Evolutionary conservation across 2,888 invertebrate species (phyloP).

Genomic region (Agelastica alni): DNA sequence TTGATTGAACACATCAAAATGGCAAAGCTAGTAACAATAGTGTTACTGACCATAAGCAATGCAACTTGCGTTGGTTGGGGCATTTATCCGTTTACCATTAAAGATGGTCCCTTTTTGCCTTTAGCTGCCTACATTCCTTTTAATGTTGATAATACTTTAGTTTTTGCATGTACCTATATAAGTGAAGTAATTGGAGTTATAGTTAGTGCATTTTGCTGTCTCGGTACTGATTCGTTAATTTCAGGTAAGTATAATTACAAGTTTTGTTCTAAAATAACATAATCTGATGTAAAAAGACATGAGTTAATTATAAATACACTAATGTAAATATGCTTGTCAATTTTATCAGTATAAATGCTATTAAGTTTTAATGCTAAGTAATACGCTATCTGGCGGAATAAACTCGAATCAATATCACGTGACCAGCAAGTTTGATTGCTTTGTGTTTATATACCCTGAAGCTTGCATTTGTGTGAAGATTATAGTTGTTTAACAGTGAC

Average conservation of each 20-base stretch:
- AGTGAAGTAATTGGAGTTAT: conserved; percentile 8
- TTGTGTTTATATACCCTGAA: no score
- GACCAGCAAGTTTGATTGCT: no score
- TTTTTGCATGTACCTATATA: conserved; percentile 14
- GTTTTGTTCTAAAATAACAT: background rate
- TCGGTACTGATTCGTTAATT: conserved; percentile 9
- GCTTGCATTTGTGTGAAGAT: no score
- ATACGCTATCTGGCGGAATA: no score
- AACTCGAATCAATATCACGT: no score
- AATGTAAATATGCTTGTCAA: no score
- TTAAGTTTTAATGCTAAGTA: no score
- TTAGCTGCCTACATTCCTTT: conserved; percentile 15
- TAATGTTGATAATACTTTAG: background rate
- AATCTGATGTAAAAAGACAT: no score
- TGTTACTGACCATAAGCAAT: background rate
- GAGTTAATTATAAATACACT: no score
- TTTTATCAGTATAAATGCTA: no score
- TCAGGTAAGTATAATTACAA: conserved; percentile 4
- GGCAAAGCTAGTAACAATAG: background rate
- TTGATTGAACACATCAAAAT: background rate
- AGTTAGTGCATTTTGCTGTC: conserved; percentile 8
- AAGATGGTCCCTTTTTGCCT: conserved; percentile 18
- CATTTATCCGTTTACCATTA: conserved; percentile 13
- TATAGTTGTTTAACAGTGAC: no score
- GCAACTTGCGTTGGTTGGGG: background rate